Percentiles rank a stretch among this genome's conserved stretches.
phyloP scores from a whole-genome alignment of 1,140 invertebrate genomes.

The Charaxes varanes region DNA sequence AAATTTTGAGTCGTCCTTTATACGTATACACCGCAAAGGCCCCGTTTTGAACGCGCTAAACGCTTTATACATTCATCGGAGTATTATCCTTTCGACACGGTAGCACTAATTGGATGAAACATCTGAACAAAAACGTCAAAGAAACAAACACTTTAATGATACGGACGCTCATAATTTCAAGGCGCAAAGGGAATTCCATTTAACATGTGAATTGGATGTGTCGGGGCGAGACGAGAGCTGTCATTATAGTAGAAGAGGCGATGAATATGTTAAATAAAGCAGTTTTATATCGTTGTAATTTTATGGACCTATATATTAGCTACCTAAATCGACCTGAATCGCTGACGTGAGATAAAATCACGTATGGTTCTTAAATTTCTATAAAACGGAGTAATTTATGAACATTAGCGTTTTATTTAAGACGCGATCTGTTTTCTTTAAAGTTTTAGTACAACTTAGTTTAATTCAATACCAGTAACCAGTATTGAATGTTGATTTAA shows the following conservation, averaged over 20 bases:
- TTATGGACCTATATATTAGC: no score
- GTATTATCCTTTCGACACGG: conserved; percentile 73
- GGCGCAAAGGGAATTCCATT: conserved; percentile 69
- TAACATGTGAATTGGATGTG: conserved; percentile 71
- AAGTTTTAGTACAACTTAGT: no score
- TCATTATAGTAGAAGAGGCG: conserved; percentile 34
- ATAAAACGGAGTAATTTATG: no score
- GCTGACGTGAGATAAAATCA: no score
- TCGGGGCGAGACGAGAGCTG: conserved; percentile 50
- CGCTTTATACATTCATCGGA: conserved; percentile 62
- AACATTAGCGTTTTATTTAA: no score
- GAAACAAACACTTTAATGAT: conserved; percentile 71
- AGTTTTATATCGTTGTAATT: not conserved
- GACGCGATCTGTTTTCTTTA: no score
- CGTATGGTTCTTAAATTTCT: no score
- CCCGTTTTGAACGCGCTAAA: conserved; percentile 61
- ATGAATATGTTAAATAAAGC: conserved; percentile 2
- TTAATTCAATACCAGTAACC: no score
- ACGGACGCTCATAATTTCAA: conserved; percentile 58
- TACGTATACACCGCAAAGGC: conserved; percentile 41
- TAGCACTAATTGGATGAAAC: conserved; percentile 72
- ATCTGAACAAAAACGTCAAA: conserved; percentile 60
- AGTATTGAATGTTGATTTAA: no score
- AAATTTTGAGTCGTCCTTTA: no score
- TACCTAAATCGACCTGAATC: no score